A percentile compares a stretch with the other conserved stretches of the same genome.
Evolutionary conservation across 2,113 vertebrate genomes (phyloP).

Genomic region (Spea multiplicata): DNA sequence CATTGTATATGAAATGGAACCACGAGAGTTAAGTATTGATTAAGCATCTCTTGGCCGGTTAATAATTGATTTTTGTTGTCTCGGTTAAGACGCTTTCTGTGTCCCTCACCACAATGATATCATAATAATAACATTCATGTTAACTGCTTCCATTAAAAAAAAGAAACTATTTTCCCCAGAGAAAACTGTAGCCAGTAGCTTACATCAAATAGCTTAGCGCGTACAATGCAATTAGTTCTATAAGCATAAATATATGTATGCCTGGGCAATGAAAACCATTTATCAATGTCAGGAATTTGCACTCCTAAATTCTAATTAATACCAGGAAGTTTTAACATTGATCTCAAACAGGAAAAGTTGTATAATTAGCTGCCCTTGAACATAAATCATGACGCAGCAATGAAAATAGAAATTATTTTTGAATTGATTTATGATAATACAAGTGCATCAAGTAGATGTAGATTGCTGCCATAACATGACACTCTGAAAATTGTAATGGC

Average conservation of each 20-base stretch:
- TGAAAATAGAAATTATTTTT: slow-evolving; percentile 29
- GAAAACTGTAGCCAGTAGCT: slow-evolving; percentile 4
- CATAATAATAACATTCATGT: background rate
- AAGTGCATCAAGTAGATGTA: slow-evolving; percentile 17
- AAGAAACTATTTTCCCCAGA: slow-evolving; percentile 13
- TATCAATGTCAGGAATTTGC: slow-evolving; percentile 39
- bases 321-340: slow-evolving; percentile 32
- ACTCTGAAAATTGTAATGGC: background rate
- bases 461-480: background rate
- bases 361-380: slow-evolving; percentile 31
- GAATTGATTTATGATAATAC: slow-evolving; percentile 39
- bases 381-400: slow-evolving; percentile 38
- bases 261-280: slow-evolving; percentile 10
- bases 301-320: slow-evolving; percentile 41
- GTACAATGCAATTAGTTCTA: slow-evolving; percentile 31
- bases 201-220: slow-evolving; percentile 12
- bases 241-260: slow-evolving; percentile 22
- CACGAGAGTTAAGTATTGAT: too few species aligned
- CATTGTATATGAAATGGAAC: too few species aligned
- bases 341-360: slow-evolving; percentile 26
- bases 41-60: too few species aligned
- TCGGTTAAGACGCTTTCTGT: too few species aligned
- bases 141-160: slow-evolving; percentile 9
- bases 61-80: too few species aligned
- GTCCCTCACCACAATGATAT: background rate